phyloP scores from a whole-genome alignment of 2,797 vertebrate species.

The Gorsachius magnificus region DNA sequence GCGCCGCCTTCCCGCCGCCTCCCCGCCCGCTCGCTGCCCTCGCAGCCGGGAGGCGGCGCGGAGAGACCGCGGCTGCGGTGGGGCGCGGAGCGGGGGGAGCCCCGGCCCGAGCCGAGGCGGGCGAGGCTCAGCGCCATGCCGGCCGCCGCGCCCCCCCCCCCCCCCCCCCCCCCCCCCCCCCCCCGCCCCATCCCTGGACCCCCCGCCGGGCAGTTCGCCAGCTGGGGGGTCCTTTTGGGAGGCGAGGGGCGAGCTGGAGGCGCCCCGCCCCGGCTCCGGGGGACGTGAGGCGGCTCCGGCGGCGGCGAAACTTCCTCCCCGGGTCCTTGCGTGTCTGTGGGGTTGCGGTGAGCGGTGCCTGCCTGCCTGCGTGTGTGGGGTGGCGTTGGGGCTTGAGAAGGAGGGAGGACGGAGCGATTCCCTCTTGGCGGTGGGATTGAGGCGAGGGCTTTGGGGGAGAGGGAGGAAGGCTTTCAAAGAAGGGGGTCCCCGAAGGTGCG shows the following conservation, averaged over 20 bases:
- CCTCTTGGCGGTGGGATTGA: neutral
- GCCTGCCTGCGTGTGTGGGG: too few species aligned
- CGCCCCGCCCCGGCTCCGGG: too few species aligned
- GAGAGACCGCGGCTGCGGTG: neutral
- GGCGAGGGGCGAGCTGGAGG: neutral
- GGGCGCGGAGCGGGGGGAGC: neutral
- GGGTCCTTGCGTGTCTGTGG: neutral
- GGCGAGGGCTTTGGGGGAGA: neutral
- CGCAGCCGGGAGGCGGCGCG: neutral
- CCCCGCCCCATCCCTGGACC: neutral
- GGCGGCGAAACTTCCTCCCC: neutral
- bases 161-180: neutral
- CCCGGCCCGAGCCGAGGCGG: neutral
- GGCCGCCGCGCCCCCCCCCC: constrained; percentile 54
- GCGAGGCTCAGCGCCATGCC: constrained; percentile 46
- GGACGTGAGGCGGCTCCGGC: neutral
- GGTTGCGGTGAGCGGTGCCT: too few species aligned
- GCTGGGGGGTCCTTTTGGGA: rapidly evolving
- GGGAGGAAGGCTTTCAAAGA: neutral
- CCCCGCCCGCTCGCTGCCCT: neutral
- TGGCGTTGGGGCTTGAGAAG: neutral
- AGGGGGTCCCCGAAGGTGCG: neutral
- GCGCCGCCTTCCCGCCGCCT: neutral
- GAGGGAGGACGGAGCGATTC: neutral
- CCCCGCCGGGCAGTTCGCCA: neutral